Evolutionary conservation across 2,888 invertebrate species (phyloP).

Genomic region (Hedya salicella): DNA sequence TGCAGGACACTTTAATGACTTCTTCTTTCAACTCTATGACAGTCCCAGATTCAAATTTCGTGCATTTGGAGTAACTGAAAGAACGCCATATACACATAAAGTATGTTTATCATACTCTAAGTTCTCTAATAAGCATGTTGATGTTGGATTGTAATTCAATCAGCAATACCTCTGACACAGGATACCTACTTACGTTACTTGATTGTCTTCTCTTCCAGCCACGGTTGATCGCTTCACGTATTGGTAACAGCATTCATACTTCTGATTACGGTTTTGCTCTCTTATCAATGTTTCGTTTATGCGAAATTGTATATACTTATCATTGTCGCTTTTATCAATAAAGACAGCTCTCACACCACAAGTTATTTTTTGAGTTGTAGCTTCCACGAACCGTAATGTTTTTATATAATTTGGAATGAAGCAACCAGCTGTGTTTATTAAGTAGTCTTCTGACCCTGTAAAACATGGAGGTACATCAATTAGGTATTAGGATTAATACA

Average conservation of each 20-base stretch:
- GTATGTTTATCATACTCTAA: neutral
- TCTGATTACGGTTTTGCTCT: conserved; percentile 47
- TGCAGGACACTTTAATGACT: conserved; percentile 60
- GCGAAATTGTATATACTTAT: conserved; percentile 54
- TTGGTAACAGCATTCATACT: conserved; percentile 59
- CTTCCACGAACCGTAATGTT: conserved; percentile 52
- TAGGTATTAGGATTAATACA: no score
- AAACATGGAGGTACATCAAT: conserved; percentile 20
- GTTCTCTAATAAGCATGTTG: neutral
- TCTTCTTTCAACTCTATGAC: conserved; percentile 54
- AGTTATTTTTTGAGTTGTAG: conserved; percentile 42
- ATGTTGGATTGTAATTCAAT: neutral
- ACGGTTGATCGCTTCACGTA: conserved; percentile 53
- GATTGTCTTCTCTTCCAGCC: conserved; percentile 51
- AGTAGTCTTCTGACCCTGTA: conserved; percentile 52
- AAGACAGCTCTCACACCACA: conserved; percentile 61
- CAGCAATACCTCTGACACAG: neutral
- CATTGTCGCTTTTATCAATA: conserved; percentile 49
- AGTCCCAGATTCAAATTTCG: conserved; percentile 55
- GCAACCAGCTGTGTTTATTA: conserved; percentile 66
- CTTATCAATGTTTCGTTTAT: conserved; percentile 54
- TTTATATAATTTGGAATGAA: conserved; percentile 64
- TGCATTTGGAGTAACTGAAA: conserved; percentile 60
- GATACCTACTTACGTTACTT: conserved; percentile 54
- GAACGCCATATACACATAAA: neutral